Evolutionary conservation across 2,888 invertebrate genomes (phyloP), one percentile per base, ranked within the genome.

Genomic region (Zhuqinia jingwanae): DNA sequence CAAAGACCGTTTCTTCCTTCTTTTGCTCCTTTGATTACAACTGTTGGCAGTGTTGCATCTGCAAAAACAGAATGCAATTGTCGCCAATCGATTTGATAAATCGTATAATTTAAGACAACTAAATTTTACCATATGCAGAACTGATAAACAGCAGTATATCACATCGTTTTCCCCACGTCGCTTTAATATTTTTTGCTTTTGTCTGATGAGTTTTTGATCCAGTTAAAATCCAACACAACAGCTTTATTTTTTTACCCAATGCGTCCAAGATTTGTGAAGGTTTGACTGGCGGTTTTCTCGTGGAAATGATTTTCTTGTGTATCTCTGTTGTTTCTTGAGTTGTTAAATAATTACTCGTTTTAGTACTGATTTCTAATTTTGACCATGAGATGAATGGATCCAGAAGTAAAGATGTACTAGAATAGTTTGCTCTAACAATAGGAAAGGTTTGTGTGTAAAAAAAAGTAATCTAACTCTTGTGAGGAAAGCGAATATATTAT

Each of bases 121-220:
- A n/a, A n/a, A n/a, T 17, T 36, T 50, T 91, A 95, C 97, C 96
- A 93, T 95, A 94, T 82, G 92, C 93, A 0, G 96, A 95, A 92
- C 97, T 97, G 96, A 98, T 97, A 90, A 97, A 98, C 17, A 97
- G 92, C 8, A 97, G 93, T 88, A 95, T 95, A 91, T 97, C 97
- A 92, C 98, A 99, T 25, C 98, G 94, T 92, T 96, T 96, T 1
- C 98, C 99, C 98, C 98, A 99, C 0, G 98, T 98, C 0, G 96
- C 96, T 92, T 97, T 97, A 8, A 99, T 97, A 91, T 98, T 98
- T 20, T 94, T 94, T 0, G 98, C 99, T 92, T 97, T 97, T 90
- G 94, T 95, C 91, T 96, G 94, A 91, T 98, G 98, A 92, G 97
- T 99, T 53, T 93, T 93, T 0, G 99, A 98, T 88, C 95, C 96